Evolutionary conservation across 2,113 vertebrate species (phyloP).

Genomic region (Dasyornis broadbenti): DNA sequence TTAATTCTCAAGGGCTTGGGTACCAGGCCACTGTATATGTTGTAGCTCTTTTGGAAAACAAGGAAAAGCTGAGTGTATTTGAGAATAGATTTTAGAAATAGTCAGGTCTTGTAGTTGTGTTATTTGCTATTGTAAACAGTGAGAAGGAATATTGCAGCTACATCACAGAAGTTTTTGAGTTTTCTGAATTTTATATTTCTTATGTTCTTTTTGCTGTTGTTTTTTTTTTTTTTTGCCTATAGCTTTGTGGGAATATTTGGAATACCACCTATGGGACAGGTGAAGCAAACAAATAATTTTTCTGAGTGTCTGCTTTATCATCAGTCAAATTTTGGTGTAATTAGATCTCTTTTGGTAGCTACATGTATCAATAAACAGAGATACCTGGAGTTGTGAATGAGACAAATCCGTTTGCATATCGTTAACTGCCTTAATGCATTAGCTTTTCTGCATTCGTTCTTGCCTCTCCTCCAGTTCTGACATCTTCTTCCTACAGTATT

Average conservation of each 20-base stretch:
- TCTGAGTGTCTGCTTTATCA: background rate
- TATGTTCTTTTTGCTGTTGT: background rate
- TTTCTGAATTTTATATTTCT: background rate
- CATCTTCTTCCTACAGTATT: background rate
- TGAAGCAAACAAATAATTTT: background rate
- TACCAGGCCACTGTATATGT: background rate
- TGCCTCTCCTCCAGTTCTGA: background rate
- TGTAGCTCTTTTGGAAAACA: background rate
- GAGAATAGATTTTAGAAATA: background rate
- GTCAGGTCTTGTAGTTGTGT: background rate
- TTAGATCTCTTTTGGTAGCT: background rate
- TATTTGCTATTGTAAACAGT: background rate
- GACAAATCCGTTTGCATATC: background rate
- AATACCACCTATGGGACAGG: background rate
- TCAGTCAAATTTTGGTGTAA: background rate
- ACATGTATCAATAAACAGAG: background rate
- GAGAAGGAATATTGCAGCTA: background rate
- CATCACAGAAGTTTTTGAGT: background rate
- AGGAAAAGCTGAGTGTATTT: background rate
- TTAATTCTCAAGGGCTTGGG: slow-evolving; percentile 12
- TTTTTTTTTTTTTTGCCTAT: background rate
- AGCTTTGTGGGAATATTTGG: background rate
- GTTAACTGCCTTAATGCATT: background rate
- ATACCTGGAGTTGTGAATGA: background rate
- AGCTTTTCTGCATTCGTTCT: background rate